Evolutionary conservation across 2,888 invertebrate species (phyloP), one percentile per base, ranked within the genome.

Genomic region (Hydrotaea cyrtoneurina): DNA sequence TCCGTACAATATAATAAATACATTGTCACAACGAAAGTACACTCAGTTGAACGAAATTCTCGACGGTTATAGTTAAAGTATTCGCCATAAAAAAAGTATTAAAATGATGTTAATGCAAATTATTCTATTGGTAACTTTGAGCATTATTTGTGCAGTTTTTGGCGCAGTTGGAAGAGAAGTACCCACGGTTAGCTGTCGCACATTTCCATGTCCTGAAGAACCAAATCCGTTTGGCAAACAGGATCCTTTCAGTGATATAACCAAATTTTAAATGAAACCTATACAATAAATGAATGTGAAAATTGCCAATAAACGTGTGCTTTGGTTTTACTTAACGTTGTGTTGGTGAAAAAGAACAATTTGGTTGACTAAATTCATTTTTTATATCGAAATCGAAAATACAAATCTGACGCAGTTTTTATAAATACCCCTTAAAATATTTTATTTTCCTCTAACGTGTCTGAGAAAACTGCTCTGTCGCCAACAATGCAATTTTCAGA

Each of bases 181-280:
- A 2, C 59, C 59, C 1, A 1, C 13, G 4, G 15, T 59, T 23
- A 59, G 23, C 23, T 59, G 59, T 13, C 59, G 59, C 15, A 13
- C 23, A 23, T 59, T 11, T 26, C 59, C 59, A 2, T 59, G 59
- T 23, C 8, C 23, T 26, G 26, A 4, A 0, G 59, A 59, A 23
- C 59, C 26, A 2, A 11, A 59, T 26, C 59, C 23, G 0, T 26
- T 15, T 59, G 59, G 59, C 1, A 26, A 59, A 59, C 5, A 26
- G 3, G 59, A 59, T 59, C 59, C 23, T 11, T 59, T 26, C 26
- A 59, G 59, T 26, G 59, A 59, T 11, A 59, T 59, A 10, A 59
- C 59, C 23, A 59, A 59, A 15, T 59, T 59, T 59, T 13, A 59
- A 23, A 26, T 21, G n/a, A 17, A 11, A n/a, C 5, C 8, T n/a